These are phyloP conservation scores for Ormyrus nitidulus DNA, from an alignment of 2,888 invertebrate species.

Conservation along the genomic window DNA sequence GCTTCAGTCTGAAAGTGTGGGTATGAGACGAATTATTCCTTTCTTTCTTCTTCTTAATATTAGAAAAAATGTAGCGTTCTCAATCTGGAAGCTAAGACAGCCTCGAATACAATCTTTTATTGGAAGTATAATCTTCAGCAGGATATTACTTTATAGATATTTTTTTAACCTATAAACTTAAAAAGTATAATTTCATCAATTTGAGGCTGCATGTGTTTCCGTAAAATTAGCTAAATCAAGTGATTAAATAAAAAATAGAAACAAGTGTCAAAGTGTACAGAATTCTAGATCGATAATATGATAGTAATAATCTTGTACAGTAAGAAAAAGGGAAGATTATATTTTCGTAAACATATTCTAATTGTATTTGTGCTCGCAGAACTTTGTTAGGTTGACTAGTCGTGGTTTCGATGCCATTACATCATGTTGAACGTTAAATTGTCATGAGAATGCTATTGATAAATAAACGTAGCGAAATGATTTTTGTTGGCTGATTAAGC, in stretches of 20 bases:
- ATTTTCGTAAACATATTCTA: slow-evolving; percentile 56
- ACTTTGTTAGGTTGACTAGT: slow-evolving; percentile 72
- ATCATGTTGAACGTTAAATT: slow-evolving; percentile 65
- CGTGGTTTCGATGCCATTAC: slow-evolving; percentile 67
- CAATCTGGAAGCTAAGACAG: slow-evolving; percentile 37
- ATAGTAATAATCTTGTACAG: slow-evolving; percentile 49
- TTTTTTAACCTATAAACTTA: slow-evolving; percentile 10
- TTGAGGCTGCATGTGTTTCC: neutral
- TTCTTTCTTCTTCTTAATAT: slow-evolving; percentile 18
- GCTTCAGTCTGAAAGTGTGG: slow-evolving; percentile 53
- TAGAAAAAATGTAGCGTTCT: slow-evolving; percentile 29
- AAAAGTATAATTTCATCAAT: slow-evolving; percentile 16
- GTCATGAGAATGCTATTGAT: slow-evolving; percentile 67
- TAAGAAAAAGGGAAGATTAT: slow-evolving; percentile 51
- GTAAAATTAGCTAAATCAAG: slow-evolving; percentile 27
- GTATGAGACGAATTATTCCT: slow-evolving; percentile 41
- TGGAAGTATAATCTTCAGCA: slow-evolving; percentile 22
- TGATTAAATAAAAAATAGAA: slow-evolving; percentile 40
- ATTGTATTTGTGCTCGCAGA: slow-evolving; percentile 71
- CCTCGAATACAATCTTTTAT: slow-evolving; percentile 24
- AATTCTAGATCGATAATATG: slow-evolving; percentile 36
- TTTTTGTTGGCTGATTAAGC: slow-evolving; percentile 24
- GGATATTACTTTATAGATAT: slow-evolving; percentile 16
- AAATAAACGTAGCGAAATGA: slow-evolving; percentile 35
- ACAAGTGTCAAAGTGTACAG: slow-evolving; percentile 19